Evolutionary conservation across 2,113 vertebrate genomes (phyloP).

Genomic region (Sciurus niger): DNA sequence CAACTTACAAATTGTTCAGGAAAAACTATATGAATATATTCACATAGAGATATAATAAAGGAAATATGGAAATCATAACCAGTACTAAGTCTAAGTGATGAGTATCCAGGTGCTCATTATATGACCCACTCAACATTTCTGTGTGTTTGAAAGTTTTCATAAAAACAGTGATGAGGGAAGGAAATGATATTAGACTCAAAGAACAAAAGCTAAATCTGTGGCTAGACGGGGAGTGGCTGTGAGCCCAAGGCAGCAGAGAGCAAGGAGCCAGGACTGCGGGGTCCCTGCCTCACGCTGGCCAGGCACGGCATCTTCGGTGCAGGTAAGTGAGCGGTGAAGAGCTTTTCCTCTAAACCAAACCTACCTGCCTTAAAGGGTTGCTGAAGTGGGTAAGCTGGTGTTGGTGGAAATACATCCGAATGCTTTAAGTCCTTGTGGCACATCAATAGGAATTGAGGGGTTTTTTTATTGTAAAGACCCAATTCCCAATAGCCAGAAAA

Average conservation of each 20-base stretch:
- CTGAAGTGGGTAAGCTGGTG: not conserved
- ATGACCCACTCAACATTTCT: conserved; percentile 17
- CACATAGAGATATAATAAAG: not conserved
- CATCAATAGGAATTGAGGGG: not conserved
- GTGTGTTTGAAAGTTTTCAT: not conserved
- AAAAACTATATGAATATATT: not conserved
- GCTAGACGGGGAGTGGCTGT: not conserved
- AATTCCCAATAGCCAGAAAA: conserved; percentile 51
- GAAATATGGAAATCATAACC: not conserved
- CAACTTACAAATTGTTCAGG: conserved; percentile 30
- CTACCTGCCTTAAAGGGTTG: not conserved
- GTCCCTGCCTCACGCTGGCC: not conserved
- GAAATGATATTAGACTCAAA: not conserved
- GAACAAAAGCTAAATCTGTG: not conserved
- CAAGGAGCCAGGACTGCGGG: not conserved
- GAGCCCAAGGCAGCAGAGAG: not conserved
- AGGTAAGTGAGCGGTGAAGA: not conserved
- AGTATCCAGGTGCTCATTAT: not conserved
- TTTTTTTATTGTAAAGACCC: not conserved
- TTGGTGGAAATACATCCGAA: not conserved
- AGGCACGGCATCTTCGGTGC: not conserved
- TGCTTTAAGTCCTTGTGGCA: not conserved
- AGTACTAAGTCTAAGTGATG: not conserved
- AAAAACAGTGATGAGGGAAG: not conserved
- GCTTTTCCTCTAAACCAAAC: not conserved